Base-by-base conservation (phyloP, 1,140 invertebrate species). In the Halictus rubicundus region DNA sequence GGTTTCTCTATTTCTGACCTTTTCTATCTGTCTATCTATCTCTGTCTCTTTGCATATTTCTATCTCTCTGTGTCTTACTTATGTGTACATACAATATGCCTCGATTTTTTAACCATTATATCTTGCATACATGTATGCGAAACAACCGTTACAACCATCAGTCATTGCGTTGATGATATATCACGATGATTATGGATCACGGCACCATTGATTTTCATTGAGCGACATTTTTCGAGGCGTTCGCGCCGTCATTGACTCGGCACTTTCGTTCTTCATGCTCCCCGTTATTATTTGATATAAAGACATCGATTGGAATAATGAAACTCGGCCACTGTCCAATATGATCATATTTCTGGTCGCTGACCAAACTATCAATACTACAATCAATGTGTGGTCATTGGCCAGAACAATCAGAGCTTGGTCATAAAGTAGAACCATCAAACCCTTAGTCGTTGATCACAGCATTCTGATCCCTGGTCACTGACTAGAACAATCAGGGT, bases 111-210 rank as follows among this genome's bases (percentile, higher is more conserved):
- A 77, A 86, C 74, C 78, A 82, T 68, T 81, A 65, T 16, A 16
- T 85, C 72, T 72, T 85, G 82, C 80, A 78, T 78, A 78, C 54
- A 46, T 46, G 42, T 46, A 46, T 46, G 42, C 42, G 42, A 46
- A 46, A 10, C 9, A 14, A 46, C 42, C 42, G 42, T 46, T 46
- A 14, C 60, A 71, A 84, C 49, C 49, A 54, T 21, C 64, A 69
- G 84, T 85, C 64, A 87, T 89, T 54, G 49, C 49, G 49, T 54
- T 46, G 42, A 46, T 46, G 42, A 46, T 46, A 14, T 79, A 87
- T 85, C 73, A 89, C 78, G 85, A 83, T 88, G 71, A 87, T 88
- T 86, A 73, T 77, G 79, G 74, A 89, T 88, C 77, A 87, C 83
- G 89, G 84, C 87, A 91, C 90, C 65, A 81, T 81, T 84, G 52